Evolutionary conservation across 2,888 invertebrate species (phyloP).

Genomic region (Diplazon laetatorius): DNA sequence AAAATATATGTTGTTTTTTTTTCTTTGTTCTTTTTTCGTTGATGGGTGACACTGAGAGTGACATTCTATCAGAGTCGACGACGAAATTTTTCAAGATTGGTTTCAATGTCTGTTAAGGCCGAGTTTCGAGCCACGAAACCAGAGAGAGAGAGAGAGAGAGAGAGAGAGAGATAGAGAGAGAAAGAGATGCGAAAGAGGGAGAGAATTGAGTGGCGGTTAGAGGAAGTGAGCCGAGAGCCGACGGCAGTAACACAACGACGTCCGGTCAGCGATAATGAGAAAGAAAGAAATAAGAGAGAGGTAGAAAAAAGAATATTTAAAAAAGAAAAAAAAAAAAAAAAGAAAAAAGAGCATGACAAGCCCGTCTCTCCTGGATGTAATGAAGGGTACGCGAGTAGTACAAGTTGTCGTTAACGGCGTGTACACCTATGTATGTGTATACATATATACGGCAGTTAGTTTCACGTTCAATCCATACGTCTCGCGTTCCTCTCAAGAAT

Average conservation of each 20-base stretch:
- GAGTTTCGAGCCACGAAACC: background rate
- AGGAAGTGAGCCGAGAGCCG: constrained; percentile 66
- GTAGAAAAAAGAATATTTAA: no score
- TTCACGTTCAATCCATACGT: constrained; percentile 40
- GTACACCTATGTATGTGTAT: no score
- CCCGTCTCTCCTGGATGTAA: constrained; percentile 65
- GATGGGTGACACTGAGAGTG: no score
- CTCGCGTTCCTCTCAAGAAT: constrained; percentile 38
- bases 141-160: constrained; percentile 36
- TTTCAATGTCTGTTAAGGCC: constrained; percentile 1
- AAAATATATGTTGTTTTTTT: no score
- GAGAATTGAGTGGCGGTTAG: no score
- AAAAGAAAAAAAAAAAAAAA: no score
- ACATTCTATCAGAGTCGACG: no score
- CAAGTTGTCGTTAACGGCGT: constrained; percentile 73
- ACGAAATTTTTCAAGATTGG: no score
- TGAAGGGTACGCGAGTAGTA: constrained; percentile 68
- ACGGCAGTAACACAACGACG: constrained; percentile 75
- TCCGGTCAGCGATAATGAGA: constrained; percentile 70
- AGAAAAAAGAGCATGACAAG: no score
- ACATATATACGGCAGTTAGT: constrained; percentile 47
- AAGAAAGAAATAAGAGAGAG: constrained; percentile 1
- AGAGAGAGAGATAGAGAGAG: constrained; percentile 63
- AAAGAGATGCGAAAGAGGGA: no score
- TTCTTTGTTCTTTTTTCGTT: no score